A percentile compares a stretch with the other conserved stretches of the same genome.
These are phyloP conservation scores for Brachyopa scutellaris DNA, from an alignment of 2,888 invertebrate genomes.

Conservation along the genomic window DNA sequence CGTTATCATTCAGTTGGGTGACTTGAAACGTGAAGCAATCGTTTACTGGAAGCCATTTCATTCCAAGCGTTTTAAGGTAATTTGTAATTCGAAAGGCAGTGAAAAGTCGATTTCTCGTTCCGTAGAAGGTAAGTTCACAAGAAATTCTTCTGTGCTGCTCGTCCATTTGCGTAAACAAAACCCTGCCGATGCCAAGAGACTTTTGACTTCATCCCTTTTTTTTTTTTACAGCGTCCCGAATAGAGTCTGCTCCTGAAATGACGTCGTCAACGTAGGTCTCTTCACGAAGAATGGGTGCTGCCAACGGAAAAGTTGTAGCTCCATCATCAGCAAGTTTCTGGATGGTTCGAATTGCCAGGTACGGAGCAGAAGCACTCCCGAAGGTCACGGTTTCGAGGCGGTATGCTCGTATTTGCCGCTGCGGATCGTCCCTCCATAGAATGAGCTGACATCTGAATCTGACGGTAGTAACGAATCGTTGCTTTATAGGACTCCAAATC, in stretches of 20 bases:
- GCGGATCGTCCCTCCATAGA: too few relatives aligned
- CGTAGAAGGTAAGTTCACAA: neutral
- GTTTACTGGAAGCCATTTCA: constrained; percentile 29
- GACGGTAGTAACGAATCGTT: too few relatives aligned
- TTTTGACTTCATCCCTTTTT: neutral
- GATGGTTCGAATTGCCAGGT: too few relatives aligned
- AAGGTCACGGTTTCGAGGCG: too few relatives aligned
- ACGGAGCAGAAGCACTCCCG: too few relatives aligned
- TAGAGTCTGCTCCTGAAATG: constrained; percentile 2
- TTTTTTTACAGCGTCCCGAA: neutral
- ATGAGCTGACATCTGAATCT: too few relatives aligned
- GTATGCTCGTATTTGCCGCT: too few relatives aligned
- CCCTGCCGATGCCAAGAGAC: constrained; percentile 16
- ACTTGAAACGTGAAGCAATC: constrained; percentile 31
- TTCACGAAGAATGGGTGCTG: too few relatives aligned
- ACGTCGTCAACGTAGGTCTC: too few relatives aligned
- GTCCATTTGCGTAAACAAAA: constrained; percentile 53
- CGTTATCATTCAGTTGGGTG: neutral
- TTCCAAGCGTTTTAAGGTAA: constrained; percentile 18
- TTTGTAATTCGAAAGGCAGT: constrained; percentile 2
- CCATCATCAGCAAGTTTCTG: too few relatives aligned
- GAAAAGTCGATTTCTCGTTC: constrained; percentile 5
- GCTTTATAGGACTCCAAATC: too few relatives aligned
- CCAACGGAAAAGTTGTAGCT: too few relatives aligned
- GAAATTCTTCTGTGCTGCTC: constrained; percentile 3